These are phyloP conservation scores for Lepidostoma basale DNA, from an alignment of 1,140 invertebrate genomes.

Conservation along the genomic window DNA sequence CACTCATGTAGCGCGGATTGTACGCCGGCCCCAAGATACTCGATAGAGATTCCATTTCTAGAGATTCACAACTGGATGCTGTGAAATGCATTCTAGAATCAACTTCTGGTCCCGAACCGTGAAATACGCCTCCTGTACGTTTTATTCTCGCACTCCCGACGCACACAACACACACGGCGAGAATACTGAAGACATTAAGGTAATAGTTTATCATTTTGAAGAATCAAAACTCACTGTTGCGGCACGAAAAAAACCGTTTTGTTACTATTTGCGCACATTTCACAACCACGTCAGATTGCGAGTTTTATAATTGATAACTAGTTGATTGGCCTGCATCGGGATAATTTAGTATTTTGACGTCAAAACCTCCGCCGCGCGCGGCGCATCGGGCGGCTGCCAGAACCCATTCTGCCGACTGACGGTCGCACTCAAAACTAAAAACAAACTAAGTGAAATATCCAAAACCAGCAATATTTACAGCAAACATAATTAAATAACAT, in stretches of 20 bases:
- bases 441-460: too few relatives aligned
- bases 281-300: not conserved
- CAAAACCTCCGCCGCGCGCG: too few relatives aligned
- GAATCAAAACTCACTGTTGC: too few relatives aligned
- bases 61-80: conserved; percentile 9
- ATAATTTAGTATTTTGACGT: too few relatives aligned
- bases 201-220: too few relatives aligned
- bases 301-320: not conserved
- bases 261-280: not conserved
- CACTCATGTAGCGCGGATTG: conserved; percentile 44
- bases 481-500: conserved; percentile 12
- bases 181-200: not conserved
- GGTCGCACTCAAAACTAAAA: too few relatives aligned
- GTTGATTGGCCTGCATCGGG: too few relatives aligned
- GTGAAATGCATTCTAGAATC: conserved; percentile 19
- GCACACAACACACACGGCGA: not conserved
- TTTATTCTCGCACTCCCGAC: not conserved
- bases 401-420: too few relatives aligned
- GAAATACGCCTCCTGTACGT: not conserved
- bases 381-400: too few relatives aligned
- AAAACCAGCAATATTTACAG: conserved; percentile 7
- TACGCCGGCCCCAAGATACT: conserved; percentile 36
- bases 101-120: conserved; percentile 14
- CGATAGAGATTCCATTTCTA: conserved; percentile 14
- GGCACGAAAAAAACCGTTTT: not conserved